Conservation (phyloP, 2,888 invertebrate genomes). For the Girardia tigrina region DNA sequence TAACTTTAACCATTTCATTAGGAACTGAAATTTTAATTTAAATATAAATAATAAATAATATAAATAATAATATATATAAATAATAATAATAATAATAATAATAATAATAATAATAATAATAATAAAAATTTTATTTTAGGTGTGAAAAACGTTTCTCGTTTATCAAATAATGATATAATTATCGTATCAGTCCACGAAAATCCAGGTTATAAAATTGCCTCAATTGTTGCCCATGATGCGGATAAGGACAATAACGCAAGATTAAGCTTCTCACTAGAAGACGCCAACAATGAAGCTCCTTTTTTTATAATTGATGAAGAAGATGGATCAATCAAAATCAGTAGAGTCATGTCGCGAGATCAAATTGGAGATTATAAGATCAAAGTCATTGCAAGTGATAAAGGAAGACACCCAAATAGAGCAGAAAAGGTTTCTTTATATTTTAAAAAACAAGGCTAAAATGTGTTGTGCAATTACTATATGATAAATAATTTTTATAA, state of each 20-base stretch:
- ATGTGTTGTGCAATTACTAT: no score
- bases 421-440: no score
- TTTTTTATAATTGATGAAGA: not conserved
- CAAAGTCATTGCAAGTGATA: not conserved
- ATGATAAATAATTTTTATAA: no score
- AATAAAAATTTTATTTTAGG: not conserved
- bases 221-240: not conserved
- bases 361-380: not conserved
- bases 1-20: no score
- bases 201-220: not conserved
- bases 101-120: no score
- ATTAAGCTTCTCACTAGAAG: not conserved
- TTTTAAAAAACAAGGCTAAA: no score
- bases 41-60: not conserved
- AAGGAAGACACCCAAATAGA: not conserved
- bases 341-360: not conserved
- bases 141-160: not conserved
- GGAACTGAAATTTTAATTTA: not conserved
- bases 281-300: not conserved
- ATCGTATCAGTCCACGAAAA: not conserved
- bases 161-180: not conserved
- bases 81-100: no score
- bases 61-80: not conserved
- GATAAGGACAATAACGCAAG: not conserved
- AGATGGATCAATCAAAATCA: not conserved